These are phyloP conservation scores for Pelodiscus sinensis DNA, from an alignment of 2,113 vertebrate species.

Conservation along the genomic window DNA sequence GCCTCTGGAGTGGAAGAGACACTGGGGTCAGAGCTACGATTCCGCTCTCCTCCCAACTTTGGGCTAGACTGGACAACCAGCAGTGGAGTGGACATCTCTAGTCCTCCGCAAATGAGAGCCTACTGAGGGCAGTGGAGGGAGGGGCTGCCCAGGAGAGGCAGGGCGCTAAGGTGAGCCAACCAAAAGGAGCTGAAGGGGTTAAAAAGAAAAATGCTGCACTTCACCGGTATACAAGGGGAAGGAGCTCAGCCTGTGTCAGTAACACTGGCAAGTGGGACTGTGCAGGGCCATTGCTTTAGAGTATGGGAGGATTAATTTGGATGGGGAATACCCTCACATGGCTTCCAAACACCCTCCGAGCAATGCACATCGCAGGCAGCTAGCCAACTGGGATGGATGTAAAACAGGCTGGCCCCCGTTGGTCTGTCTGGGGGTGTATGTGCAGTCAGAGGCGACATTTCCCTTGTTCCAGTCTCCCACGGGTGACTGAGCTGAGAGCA, in stretches of 20 bases:
- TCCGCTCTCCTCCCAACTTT: neutral
- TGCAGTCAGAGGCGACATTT: neutral
- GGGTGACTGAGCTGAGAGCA: neutral
- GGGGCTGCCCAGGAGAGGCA: neutral
- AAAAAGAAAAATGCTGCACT: neutral
- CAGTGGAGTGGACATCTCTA: neutral
- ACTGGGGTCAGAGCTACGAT: neutral
- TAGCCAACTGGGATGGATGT: neutral
- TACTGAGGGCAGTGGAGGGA: neutral
- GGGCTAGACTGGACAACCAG: neutral
- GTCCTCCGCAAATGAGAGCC: neutral
- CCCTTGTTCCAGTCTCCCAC: neutral
- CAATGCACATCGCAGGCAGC: neutral
- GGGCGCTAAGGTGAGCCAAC: neutral
- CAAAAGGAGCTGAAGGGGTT: neutral
- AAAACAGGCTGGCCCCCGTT: neutral
- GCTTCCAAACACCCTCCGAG: neutral
- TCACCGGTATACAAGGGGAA: neutral
- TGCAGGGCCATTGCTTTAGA: neutral
- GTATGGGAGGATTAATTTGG: neutral
- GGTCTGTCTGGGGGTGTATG: conserved; percentile 42
- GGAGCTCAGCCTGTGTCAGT: neutral
- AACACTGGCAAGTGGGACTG: neutral
- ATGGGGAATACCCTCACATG: neutral
- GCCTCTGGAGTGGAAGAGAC: neutral